A percentile compares a stretch with the other conserved stretches of the same genome.
phyloP scores from a whole-genome alignment of 2,888 invertebrate species.

The Drosophila kanekoi region DNA sequence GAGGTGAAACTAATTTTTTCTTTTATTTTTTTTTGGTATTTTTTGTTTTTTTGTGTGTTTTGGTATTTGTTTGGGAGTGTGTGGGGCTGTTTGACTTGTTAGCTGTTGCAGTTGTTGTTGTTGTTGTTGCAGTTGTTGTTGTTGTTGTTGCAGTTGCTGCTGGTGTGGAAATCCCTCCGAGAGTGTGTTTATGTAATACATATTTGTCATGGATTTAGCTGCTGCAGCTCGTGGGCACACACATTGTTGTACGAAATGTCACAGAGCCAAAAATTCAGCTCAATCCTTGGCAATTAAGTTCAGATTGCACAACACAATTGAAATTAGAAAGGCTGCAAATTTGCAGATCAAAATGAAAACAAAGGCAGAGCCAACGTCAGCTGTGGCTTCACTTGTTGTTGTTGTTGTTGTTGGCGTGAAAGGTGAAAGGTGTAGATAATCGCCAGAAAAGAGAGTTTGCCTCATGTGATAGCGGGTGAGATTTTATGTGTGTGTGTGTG shows the following conservation, averaged over 20 bases:
- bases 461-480: conserved; percentile 72
- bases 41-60: conserved; percentile 23
- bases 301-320: conserved; percentile 72
- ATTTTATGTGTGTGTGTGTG: conserved; percentile 38
- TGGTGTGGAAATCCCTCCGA: conserved; percentile 74
- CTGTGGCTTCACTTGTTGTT: conserved; percentile 19
- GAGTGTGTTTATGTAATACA: conserved; percentile 69
- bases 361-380: conserved; percentile 36
- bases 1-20: conserved; percentile 78
- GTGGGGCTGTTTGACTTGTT: conserved; percentile 54
- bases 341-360: conserved; percentile 50
- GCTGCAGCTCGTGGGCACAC: conserved; percentile 62
- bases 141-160: conserved; percentile 23
- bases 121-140: conserved; percentile 24
- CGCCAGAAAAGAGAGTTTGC: conserved; percentile 65
- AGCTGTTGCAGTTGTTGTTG: conserved; percentile 20
- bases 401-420: conserved; percentile 61
- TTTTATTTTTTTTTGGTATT: conserved; percentile 6
- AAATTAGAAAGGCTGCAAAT: conserved; percentile 77
- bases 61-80: conserved; percentile 37
- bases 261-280: conserved; percentile 26
- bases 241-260: conserved; percentile 42
- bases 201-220: conserved; percentile 53
- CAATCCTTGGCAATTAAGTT: conserved; percentile 29
- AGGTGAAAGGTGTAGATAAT: conserved; percentile 75